Evolutionary conservation across 2,113 vertebrate genomes (phyloP).

Genomic region (Pygoscelis adeliae): DNA sequence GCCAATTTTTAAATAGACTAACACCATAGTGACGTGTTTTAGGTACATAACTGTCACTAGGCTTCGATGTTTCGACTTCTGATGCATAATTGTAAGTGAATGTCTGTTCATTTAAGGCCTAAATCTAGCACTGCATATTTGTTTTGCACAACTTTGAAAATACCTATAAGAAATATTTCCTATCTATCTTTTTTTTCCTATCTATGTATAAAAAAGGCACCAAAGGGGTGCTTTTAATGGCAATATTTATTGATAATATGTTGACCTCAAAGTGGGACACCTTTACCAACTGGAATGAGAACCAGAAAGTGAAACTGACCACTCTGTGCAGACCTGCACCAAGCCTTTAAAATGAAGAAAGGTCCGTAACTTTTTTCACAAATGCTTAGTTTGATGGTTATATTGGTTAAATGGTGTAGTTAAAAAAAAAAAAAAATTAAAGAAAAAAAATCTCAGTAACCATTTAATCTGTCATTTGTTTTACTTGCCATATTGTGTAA

Average conservation of each 20-base stretch:
- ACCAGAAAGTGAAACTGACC: neutral
- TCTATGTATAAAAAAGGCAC: neutral
- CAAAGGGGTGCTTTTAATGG: neutral
- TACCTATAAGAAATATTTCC: neutral
- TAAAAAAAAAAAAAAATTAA: too few relatives aligned
- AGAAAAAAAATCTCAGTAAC: too few relatives aligned
- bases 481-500: neutral
- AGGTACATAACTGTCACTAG: neutral
- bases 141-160: neutral
- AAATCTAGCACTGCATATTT: accelerated
- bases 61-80: neutral
- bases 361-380: accelerated
- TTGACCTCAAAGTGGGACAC: neutral
- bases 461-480: neutral
- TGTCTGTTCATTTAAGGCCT: neutral
- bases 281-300: neutral
- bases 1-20: neutral
- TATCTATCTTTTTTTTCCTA: too few relatives aligned
- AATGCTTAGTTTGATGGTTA: neutral
- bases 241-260: accelerated
- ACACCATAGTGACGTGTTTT: accelerated
- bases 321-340: neutral
- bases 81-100: accelerated
- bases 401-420: neutral
- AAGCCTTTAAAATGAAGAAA: too few relatives aligned